Evolutionary conservation across 2,113 vertebrate species (phyloP).

Genomic region (Crotalus helleri): DNA sequence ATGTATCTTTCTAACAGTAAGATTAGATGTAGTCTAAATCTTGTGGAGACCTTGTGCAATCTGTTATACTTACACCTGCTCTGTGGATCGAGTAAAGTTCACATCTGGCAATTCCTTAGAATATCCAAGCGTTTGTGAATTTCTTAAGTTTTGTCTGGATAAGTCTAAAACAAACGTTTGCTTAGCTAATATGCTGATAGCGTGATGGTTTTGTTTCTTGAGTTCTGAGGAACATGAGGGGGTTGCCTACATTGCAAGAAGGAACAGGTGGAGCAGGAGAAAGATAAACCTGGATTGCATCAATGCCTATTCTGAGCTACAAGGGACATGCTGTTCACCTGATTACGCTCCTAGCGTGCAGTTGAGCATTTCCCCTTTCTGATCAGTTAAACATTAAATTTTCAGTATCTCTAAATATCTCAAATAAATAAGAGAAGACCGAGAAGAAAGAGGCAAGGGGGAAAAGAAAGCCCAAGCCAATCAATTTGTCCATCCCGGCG

Average conservation of each 20-base stretch:
- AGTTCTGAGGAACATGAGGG: background rate
- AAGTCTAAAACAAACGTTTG: constrained; percentile 2
- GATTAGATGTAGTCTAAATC: background rate
- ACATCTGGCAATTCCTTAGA: background rate
- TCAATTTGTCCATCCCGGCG: background rate
- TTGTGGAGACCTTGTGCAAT: background rate
- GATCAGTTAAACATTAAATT: background rate
- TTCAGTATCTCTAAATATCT: background rate
- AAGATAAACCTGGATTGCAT: background rate
- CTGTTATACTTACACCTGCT: background rate
- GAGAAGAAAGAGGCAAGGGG: background rate
- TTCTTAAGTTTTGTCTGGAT: background rate
- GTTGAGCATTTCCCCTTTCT: background rate
- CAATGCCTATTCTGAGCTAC: background rate
- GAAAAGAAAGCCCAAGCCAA: background rate
- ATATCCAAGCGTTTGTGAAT: background rate
- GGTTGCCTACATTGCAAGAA: background rate
- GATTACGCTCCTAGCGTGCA: background rate
- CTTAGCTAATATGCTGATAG: background rate
- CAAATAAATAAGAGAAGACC: background rate
- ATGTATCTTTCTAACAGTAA: background rate
- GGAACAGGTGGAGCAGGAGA: background rate
- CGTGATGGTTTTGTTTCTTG: background rate
- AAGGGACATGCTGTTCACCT: background rate
- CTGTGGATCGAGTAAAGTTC: background rate